Evolutionary conservation across 2,113 vertebrate genomes (phyloP).

Genomic region (Cynopterus brachyotis): DNA sequence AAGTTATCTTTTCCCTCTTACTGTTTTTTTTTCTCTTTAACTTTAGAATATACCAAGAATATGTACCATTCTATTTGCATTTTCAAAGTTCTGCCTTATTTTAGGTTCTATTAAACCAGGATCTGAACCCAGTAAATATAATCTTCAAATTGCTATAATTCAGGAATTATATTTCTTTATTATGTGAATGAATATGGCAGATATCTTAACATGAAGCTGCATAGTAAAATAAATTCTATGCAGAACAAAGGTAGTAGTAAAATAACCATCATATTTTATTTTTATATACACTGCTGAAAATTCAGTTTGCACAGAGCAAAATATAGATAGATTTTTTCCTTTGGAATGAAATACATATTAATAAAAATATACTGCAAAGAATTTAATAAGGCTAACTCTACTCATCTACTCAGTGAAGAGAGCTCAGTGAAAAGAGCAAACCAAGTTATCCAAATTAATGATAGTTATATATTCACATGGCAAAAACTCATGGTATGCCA

Average conservation of each 20-base stretch:
- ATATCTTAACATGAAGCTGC: not conserved
- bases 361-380: not conserved
- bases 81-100: not conserved
- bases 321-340: not conserved
- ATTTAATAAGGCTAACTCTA: not conserved
- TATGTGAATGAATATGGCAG: not conserved
- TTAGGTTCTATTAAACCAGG: not conserved
- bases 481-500: not conserved
- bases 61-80: not conserved
- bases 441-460: not conserved
- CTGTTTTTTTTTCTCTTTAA: not conserved
- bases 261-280: not conserved
- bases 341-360: not conserved
- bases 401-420: not conserved
- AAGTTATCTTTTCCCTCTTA: not conserved
- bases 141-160: not conserved
- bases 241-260: not conserved
- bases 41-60: constrained; percentile 26
- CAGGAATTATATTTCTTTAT: not conserved
- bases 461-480: not conserved
- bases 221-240: not conserved
- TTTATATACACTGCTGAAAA: not conserved
- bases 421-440: not conserved
- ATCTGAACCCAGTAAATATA: not conserved
- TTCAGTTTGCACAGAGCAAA: not conserved